phyloP scores from a whole-genome alignment of 2,888 invertebrate species.

The Ectemnius cavifrons region DNA sequence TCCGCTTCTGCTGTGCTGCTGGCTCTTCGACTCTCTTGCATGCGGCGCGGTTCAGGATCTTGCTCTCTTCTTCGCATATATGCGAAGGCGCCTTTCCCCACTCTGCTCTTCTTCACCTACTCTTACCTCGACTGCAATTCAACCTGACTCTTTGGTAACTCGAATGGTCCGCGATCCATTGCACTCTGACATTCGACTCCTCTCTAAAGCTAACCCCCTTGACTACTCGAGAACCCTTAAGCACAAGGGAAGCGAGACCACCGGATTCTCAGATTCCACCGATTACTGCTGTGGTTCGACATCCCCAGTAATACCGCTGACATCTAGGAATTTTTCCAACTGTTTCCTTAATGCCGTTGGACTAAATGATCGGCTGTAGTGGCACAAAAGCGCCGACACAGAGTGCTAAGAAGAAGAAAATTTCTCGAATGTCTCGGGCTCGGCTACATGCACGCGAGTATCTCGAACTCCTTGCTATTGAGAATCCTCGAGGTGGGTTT shows the following conservation, averaged over 20 bases:
- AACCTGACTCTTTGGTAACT: neutral
- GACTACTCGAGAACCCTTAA: neutral
- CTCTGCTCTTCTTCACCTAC: neutral
- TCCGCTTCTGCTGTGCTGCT: conserved; percentile 61
- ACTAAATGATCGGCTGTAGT: neutral
- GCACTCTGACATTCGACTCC: conserved; percentile 21
- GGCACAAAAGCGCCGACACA: conserved; percentile 13
- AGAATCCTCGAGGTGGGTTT: conserved; percentile 5
- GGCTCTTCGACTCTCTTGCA: conserved; percentile 53
- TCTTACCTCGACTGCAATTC: conserved; percentile 3
- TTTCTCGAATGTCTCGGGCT: conserved; percentile 24
- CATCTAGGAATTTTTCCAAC: too few species aligned
- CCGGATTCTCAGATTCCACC: too few species aligned
- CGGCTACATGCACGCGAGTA: conserved; percentile 15
- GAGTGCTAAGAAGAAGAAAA: conserved; percentile 38
- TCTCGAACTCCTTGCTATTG: conserved; percentile 14
- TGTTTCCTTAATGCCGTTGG: neutral
- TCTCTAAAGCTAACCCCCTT: neutral
- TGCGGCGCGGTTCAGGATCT: conserved; percentile 50
- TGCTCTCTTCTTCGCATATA: conserved; percentile 6
- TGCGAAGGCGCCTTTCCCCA: conserved; percentile 18
- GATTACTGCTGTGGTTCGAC: too few species aligned
- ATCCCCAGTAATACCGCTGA: too few species aligned
- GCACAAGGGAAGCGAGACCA: too few species aligned
- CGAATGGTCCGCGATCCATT: neutral